Evolutionary conservation across 2,888 invertebrate species (phyloP), one percentile per base, ranked within the genome.

Genomic region (Sycophila texana): DNA sequence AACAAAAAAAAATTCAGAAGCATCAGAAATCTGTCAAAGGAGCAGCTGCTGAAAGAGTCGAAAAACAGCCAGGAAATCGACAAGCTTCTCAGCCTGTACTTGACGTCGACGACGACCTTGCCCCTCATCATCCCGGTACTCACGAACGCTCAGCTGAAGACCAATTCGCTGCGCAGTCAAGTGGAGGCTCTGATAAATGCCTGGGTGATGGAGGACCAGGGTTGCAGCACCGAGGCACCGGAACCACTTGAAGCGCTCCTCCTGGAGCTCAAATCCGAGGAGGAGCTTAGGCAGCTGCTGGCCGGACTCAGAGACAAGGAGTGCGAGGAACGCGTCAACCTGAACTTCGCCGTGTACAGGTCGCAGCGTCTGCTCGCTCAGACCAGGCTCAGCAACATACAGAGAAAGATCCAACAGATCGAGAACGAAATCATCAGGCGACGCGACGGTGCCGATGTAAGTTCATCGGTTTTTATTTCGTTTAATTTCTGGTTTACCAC

Each of bases 141-240:
- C 14, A 90, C 90, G 2, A 80, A 85, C 20, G 74, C 87, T 4
- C 90, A 90, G 71, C 77, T 90, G 7, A 90, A 90, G 58, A 84
- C 88, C 16, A 90, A 90, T 81, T 26, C 86, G 0, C 68, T 90
- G 10, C 90, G 88, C 68, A 84, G 86, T 0, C 85, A 84, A 4
- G 85, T 89, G 4, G 90, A 90, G 66, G 81, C 71, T 14, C 72
- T 85, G 57, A 82, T 90, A 4, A 88, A 85, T 80, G 83, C 83
- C 14, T 84, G 83, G 53, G 18, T 89, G 51, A 84, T 83, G 82
- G 89, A 89, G 73, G 84, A 82, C 71, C 89, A 89, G 49, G 86
- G 86, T 3, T 84, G 84, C 55, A 86, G 84, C 63, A 82, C 16
- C 13, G 20, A 20, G n/a, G 86, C 85, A 47, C 82, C 61, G 10